These are phyloP conservation scores for Drosophila tanythrix DNA, from an alignment of 2,888 invertebrate species.

Conservation along the genomic window DNA sequence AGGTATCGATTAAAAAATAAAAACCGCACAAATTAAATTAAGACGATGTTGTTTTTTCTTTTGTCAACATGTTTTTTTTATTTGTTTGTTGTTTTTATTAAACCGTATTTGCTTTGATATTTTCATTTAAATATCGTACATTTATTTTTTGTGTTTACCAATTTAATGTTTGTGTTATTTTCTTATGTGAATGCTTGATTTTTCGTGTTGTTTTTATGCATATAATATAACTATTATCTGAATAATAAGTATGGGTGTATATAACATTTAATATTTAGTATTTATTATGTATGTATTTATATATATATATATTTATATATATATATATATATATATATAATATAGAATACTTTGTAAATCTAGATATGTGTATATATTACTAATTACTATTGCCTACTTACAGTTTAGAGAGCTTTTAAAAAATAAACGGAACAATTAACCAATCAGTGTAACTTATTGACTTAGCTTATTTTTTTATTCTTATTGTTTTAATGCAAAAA, in stretches of 20 bases:
- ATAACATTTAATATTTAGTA: constrained; percentile 42
- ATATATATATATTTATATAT: constrained; percentile 8
- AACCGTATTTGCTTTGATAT: constrained; percentile 34
- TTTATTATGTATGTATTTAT: constrained; percentile 24
- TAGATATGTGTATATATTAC: constrained; percentile 20
- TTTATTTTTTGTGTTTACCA: constrained; percentile 32
- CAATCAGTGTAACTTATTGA: constrained; percentile 44
- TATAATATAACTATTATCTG: constrained; percentile 34
- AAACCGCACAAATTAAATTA: not conserved
- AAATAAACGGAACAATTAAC: constrained; percentile 55
- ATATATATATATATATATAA: constrained; percentile 4
- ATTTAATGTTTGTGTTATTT: constrained; percentile 19
- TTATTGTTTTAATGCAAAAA: constrained; percentile 7
- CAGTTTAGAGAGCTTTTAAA: constrained; percentile 27
- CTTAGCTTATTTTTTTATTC: constrained; percentile 13
- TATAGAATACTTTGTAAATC: constrained; percentile 32
- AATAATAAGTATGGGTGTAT: constrained; percentile 36
- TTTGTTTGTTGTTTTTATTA: constrained; percentile 36
- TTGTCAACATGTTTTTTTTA: constrained; percentile 41
- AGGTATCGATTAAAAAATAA: not conserved
- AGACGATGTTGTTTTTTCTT: constrained; percentile 10
- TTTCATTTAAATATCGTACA: constrained; percentile 38
- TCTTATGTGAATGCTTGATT: constrained; percentile 20
- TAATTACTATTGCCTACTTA: constrained; percentile 37
- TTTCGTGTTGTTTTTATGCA: constrained; percentile 19